phyloP scores from a whole-genome alignment of 1,140 invertebrate species.

The Caenorhabditis latens region DNA sequence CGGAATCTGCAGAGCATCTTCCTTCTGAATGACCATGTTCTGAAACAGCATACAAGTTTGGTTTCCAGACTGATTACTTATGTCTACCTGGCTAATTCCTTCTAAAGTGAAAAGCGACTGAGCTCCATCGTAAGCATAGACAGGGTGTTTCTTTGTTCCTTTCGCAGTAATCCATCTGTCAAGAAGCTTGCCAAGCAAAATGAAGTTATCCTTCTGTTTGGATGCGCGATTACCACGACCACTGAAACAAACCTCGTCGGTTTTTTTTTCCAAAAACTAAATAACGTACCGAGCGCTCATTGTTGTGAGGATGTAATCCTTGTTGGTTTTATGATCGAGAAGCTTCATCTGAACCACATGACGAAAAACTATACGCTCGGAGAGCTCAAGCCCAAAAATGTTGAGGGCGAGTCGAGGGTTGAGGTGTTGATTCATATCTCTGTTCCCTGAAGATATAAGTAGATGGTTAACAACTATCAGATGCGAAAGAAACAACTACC shows the following conservation, averaged over 20 bases:
- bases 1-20: slow-evolving; percentile 16
- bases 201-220: slow-evolving; percentile 46
- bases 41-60: not conserved
- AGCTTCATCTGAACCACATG: slow-evolving; percentile 34
- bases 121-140: slow-evolving; percentile 36
- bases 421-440: not conserved
- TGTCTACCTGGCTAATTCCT: slow-evolving; percentile 13
- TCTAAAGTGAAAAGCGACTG: slow-evolving; percentile 25
- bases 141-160: not conserved
- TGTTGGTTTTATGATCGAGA: slow-evolving; percentile 11
- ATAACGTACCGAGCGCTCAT: slow-evolving; percentile 1
- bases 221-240: slow-evolving; percentile 36
- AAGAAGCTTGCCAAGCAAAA: slow-evolving; percentile 3
- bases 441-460: not conserved
- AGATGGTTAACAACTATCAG: not conserved
- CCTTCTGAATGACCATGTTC: not conserved
- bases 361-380: not conserved
- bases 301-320: slow-evolving; percentile 27
- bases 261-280: not conserved
- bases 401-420: not conserved
- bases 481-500: too few relatives aligned
- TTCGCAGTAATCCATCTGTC: not conserved
- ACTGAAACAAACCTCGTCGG: not conserved
- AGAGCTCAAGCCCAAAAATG: slow-evolving; percentile 33
- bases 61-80: not conserved